Conservation (phyloP, 2,888 invertebrate species). For the Copidosoma aretas region DNA sequence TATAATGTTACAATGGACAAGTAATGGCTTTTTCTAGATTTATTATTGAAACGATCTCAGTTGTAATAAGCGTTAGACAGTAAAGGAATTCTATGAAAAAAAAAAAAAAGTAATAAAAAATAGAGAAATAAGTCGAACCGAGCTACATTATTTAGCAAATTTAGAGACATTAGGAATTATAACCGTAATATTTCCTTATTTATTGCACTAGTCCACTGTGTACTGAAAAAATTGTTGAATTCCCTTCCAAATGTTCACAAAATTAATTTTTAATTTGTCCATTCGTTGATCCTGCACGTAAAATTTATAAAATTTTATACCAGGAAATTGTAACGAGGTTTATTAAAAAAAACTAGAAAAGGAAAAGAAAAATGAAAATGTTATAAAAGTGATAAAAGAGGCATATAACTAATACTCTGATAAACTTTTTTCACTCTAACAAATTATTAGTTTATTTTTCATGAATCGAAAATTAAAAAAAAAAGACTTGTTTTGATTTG, state of each 20-base stretch:
- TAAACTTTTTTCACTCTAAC: constrained; percentile 24
- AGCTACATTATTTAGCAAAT: constrained; percentile 25
- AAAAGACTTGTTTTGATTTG: constrained; percentile 9
- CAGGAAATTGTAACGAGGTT: constrained; percentile 14
- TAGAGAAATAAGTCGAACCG: constrained; percentile 3
- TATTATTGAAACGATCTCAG: constrained; percentile 35
- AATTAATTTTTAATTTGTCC: constrained; percentile 29
- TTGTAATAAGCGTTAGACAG: constrained; percentile 20
- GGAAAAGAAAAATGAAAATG: constrained; percentile 15
- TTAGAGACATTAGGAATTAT: constrained; percentile 25
- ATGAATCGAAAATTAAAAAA: constrained; percentile 25
- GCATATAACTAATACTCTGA: constrained; percentile 26
- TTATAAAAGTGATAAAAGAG: constrained; percentile 21
- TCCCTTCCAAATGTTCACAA: constrained; percentile 3
- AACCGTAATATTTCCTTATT: constrained; percentile 30
- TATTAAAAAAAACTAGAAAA: constrained; percentile 13
- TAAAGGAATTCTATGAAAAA: constrained; percentile 18
- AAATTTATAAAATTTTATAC: constrained; percentile 25
- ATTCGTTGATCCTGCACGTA: constrained; percentile 13
- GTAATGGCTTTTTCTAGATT: constrained; percentile 30
- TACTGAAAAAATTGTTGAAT: neutral
- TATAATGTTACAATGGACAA: constrained; percentile 19
- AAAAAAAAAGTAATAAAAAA: constrained; percentile 5
- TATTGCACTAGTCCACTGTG: constrained; percentile 36
- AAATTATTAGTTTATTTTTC: constrained; percentile 31